phyloP scores from a whole-genome alignment of 1,140 invertebrate genomes.

The Bombus breviceps region DNA sequence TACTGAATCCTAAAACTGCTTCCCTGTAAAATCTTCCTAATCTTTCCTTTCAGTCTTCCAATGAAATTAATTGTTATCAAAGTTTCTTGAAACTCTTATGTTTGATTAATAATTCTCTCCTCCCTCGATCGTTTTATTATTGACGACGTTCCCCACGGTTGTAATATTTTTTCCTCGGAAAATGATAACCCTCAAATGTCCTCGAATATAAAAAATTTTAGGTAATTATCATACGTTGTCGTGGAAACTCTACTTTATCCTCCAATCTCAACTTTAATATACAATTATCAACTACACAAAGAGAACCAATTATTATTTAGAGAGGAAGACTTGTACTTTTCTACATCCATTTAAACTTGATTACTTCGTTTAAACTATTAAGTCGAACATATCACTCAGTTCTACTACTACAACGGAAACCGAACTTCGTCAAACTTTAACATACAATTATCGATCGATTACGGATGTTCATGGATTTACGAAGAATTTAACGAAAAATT shows the following conservation, averaged over 20 bases:
- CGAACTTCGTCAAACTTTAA: background rate
- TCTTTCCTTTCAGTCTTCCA: fast-evolving
- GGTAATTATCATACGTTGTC: background rate
- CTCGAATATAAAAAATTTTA: background rate
- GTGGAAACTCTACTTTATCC: background rate
- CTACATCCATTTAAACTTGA: too few species aligned
- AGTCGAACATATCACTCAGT: background rate
- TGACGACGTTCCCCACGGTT: too few species aligned
- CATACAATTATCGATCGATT: background rate
- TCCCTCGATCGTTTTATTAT: too few species aligned
- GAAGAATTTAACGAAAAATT: background rate
- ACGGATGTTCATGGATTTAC: background rate
- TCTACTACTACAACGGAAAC: background rate
- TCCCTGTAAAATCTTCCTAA: too few species aligned
- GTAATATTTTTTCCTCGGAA: background rate
- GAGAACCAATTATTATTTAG: background rate
- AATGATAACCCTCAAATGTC: background rate
- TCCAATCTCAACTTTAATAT: background rate
- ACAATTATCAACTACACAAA: background rate
- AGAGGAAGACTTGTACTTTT: background rate
- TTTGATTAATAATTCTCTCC: background rate
- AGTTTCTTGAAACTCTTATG: too few species aligned
- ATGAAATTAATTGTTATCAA: too few species aligned
- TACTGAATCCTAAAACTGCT: too few species aligned
- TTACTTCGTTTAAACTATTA: background rate